These are phyloP conservation scores for Uloborus diversus DNA, from an alignment of 1,140 invertebrate genomes.

Conservation along the genomic window DNA sequence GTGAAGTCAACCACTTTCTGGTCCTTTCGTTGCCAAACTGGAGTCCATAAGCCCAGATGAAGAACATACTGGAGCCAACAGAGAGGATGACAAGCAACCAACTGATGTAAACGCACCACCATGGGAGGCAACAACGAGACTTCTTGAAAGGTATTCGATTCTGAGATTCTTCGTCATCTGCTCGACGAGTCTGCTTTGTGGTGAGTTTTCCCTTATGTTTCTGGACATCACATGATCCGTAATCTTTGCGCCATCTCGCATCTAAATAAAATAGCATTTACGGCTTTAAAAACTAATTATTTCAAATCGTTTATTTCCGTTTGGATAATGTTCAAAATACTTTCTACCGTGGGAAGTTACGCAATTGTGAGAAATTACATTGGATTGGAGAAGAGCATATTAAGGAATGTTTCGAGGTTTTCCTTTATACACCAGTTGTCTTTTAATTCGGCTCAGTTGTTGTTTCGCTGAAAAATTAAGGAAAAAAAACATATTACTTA, in stretches of 20 bases:
- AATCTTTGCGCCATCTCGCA: conserved; percentile 40
- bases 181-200: neutral
- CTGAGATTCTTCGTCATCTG: conserved; percentile 8
- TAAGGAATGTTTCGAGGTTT: no score
- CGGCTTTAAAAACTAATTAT: no score
- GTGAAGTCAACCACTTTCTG: conserved; percentile 67
- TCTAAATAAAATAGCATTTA: conserved; percentile 19
- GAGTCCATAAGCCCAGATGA: conserved; percentile 66
- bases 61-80: conserved; percentile 60
- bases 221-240: neutral
- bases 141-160: neutral
- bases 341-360: no score
- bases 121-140: conserved; percentile 61
- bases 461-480: no score
- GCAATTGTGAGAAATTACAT: no score
- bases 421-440: no score
- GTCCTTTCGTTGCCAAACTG: conserved; percentile 65
- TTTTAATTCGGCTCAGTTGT: no score
- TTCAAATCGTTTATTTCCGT: no score
- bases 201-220: neutral
- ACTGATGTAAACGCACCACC: conserved; percentile 65
- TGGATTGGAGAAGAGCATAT: no score
- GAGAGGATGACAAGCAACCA: conserved; percentile 64
- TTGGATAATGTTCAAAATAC: no score
- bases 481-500: no score